phyloP scores from a whole-genome alignment of 1,140 invertebrate genomes.

The Drosophila bocki region DNA sequence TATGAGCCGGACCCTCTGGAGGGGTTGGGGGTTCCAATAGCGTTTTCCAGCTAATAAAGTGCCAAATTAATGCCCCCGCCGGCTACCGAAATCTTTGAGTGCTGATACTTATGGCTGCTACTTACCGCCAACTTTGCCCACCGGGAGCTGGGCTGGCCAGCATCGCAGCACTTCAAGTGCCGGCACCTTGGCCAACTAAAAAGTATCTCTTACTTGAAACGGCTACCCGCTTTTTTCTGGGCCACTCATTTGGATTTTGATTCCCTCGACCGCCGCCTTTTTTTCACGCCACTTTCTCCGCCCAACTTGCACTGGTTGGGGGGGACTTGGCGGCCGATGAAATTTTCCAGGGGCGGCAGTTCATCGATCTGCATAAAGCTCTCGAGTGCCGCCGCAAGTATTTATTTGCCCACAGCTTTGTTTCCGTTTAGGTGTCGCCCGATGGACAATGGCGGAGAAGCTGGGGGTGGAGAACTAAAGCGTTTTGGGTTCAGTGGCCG shows the following conservation, averaged over 20 bases:
- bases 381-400: constrained; percentile 6
- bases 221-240: constrained; percentile 49
- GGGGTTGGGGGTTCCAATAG: neutral
- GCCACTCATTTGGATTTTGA: constrained; percentile 55
- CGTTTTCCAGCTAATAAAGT: constrained; percentile 73
- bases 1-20: constrained; percentile 26
- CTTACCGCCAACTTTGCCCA: constrained; percentile 38
- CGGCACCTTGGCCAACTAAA: constrained; percentile 22
- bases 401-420: constrained; percentile 42
- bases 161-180: constrained; percentile 40
- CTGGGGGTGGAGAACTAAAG: constrained; percentile 16
- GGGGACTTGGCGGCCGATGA: neutral
- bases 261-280: constrained; percentile 41
- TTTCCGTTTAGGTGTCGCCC: constrained; percentile 34
- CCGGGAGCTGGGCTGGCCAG: constrained; percentile 11
- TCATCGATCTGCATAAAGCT: constrained; percentile 34
- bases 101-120: constrained; percentile 65
- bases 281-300: constrained; percentile 72
- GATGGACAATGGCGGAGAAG: constrained; percentile 7
- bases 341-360: constrained; percentile 42
- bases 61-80: constrained; percentile 58
- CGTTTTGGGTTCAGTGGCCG: constrained; percentile 37
- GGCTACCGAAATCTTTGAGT: constrained; percentile 31
- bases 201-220: constrained; percentile 35
- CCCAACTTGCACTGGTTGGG: constrained; percentile 6